These are phyloP conservation scores for Actinia equina DNA, from an alignment of 64 coral and sea anemone species.

Conservation along the genomic window DNA sequence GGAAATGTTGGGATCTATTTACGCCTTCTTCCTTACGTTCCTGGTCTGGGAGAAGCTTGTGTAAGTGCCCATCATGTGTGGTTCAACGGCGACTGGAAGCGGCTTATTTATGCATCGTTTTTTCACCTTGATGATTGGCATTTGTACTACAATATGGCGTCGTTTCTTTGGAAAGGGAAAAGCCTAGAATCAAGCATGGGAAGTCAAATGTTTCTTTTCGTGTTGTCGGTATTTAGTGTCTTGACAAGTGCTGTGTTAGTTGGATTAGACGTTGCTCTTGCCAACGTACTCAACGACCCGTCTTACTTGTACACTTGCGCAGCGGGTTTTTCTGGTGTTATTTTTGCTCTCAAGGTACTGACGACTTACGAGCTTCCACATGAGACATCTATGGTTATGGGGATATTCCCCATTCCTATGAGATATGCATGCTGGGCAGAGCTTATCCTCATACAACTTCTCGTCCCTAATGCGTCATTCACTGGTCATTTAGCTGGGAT, in stretches of 20 bases:
- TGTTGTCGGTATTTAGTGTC: constrained; percentile 73
- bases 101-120: constrained; percentile 79
- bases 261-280: constrained; percentile 70
- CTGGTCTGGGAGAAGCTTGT: constrained; percentile 81
- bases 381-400: constrained; percentile 74
- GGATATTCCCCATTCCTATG: constrained; percentile 84
- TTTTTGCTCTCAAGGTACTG: constrained; percentile 97
- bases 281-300: constrained; percentile 54
- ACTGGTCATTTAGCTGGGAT: constrained; percentile 96
- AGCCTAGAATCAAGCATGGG: constrained; percentile 73
- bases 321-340: constrained; percentile 93
- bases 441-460: constrained; percentile 79
- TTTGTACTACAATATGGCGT: constrained; percentile 97
- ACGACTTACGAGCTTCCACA: constrained; percentile 88
- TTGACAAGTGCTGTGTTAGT: constrained; percentile 75
- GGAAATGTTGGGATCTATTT: constrained; percentile 87
- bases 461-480: constrained; percentile 88
- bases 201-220: constrained; percentile 63
- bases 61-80: constrained; percentile 87
- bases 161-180: constrained; percentile 97
- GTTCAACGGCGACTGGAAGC: constrained; percentile 89
- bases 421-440: constrained; percentile 93
- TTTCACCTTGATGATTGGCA: constrained; percentile 94
- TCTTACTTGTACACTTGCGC: constrained; percentile 91
- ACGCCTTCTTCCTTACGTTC: constrained; percentile 51